Base-by-base conservation (phyloP, 2,888 invertebrate species). In the Pachydiplax longipennis region DNA sequence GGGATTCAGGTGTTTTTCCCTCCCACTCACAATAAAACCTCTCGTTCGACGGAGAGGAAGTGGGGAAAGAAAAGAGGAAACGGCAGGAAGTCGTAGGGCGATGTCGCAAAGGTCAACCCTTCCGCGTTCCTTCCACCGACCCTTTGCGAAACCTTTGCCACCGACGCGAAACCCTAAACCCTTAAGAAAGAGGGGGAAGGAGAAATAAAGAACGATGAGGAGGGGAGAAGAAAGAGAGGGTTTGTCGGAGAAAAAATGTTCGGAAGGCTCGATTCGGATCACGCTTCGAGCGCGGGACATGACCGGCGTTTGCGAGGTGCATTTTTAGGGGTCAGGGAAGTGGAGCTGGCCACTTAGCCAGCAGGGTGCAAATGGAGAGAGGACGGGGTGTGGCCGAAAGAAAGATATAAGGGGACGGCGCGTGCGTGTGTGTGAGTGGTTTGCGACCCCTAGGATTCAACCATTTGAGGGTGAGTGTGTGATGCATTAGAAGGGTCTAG, bases 271-370 rank as follows among this genome's bases (percentile, higher is more conserved):
- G 87, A 87, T 87, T 87, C 87, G 65, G 87, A 87, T 87, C 87
- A 87, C 87, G 87, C 35, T n/a, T 37, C 40, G 31, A 35, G 58
- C 83, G 35, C 58, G 87, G 87, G 87, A 87, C 87, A 87, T 87
- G 87, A 87, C 87, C 87, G 87, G 87, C 65, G 87, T 87, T 87
- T 87, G 37, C 35, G 61, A 87, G 87, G 87, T 40, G 61, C 87
- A 58, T 87, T 87, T 65, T 87, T 37, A 87, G 58, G 87, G 87
- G 87, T 87, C 87, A 87, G 87, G 87, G 61, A 61, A 87, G 87
- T 31, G 53, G 31, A 53, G 83, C 58, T 61, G 58, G 87, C 37
- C 87, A 87, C 87, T 87, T 87, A 87, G 87, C 10, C 87, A n/a
- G 87, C 37, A 37, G 83, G 83, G 83, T 18, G 37, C 61, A 81